Percentiles rank a stretch among this genome's conserved stretches.
These are phyloP conservation scores for Trilocha varians DNA, from an alignment of 2,888 invertebrate genomes.

Conservation along the genomic window DNA sequence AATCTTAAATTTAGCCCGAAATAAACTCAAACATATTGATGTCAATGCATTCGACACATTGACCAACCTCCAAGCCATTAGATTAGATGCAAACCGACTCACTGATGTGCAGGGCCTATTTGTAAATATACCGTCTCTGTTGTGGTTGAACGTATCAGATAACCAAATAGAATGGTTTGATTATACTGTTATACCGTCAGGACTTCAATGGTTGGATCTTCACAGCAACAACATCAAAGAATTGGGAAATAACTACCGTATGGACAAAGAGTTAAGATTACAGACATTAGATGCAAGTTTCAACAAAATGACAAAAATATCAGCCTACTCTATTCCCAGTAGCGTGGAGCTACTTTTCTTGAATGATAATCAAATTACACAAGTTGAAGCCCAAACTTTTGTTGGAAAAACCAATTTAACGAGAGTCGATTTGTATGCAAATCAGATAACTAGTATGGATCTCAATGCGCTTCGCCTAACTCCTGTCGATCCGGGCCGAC, in stretches of 20 bases:
- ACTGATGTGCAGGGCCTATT: conserved; percentile 88
- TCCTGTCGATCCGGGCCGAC: conserved; percentile 82
- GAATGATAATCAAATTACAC: conserved; percentile 89
- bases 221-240: conserved; percentile 89
- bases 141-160: conserved; percentile 93
- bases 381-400: conserved; percentile 91
- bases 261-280: conserved; percentile 81
- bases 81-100: conserved; percentile 88
- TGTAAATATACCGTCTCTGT: conserved; percentile 84
- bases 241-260: conserved; percentile 81
- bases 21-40: conserved; percentile 84
- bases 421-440: conserved; percentile 92
- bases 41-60: conserved; percentile 86
- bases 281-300: conserved; percentile 93
- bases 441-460: conserved; percentile 92
- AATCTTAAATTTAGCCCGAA: conserved; percentile 90
- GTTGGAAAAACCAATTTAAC: conserved; percentile 90
- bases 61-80: conserved; percentile 86
- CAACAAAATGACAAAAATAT: conserved; percentile 86
- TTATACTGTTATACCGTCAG: conserved; percentile 86
- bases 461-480: conserved; percentile 88
- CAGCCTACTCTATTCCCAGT: conserved; percentile 84
- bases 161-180: conserved; percentile 92
- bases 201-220: conserved; percentile 90
- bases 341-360: conserved; percentile 89